Conservation (phyloP, 2,113 vertebrate genomes). For the Laticauda colubrina region DNA sequence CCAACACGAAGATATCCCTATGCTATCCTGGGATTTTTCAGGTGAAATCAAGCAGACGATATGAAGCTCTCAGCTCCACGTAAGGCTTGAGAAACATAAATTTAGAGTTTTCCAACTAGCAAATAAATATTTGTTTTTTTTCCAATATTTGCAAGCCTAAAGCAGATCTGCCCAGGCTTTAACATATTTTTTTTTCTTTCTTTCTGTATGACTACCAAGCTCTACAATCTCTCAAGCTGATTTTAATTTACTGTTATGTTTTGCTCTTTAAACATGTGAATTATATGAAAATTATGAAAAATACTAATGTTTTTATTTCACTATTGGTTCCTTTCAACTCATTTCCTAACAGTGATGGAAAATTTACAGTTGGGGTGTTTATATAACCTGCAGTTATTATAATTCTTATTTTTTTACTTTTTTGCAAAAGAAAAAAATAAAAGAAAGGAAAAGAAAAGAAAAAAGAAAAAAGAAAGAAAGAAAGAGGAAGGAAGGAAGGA, state of each 20-base stretch:
- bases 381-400: background rate
- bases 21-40: too few species aligned
- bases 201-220: background rate
- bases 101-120: background rate
- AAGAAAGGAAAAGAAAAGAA: too few species aligned
- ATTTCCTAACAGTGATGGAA: background rate
- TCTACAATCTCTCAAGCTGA: background rate
- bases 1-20: too few species aligned
- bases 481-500: too few species aligned
- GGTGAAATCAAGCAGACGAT: background rate
- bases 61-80: background rate
- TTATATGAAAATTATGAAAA: background rate
- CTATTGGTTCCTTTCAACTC: background rate
- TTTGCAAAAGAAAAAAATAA: background rate
- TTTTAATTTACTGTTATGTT: background rate
- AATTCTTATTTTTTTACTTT: background rate
- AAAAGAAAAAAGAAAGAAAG: too few species aligned
- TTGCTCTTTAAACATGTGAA: background rate
- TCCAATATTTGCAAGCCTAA: background rate
- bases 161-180: background rate
- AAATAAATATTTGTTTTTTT: background rate
- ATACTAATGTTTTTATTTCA: background rate
- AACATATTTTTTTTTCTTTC: background rate
- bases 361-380: background rate
- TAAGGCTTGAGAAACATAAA: background rate